Evolutionary conservation across 1,140 invertebrate species (phyloP).

Genomic region (Brachionus angularis): DNA sequence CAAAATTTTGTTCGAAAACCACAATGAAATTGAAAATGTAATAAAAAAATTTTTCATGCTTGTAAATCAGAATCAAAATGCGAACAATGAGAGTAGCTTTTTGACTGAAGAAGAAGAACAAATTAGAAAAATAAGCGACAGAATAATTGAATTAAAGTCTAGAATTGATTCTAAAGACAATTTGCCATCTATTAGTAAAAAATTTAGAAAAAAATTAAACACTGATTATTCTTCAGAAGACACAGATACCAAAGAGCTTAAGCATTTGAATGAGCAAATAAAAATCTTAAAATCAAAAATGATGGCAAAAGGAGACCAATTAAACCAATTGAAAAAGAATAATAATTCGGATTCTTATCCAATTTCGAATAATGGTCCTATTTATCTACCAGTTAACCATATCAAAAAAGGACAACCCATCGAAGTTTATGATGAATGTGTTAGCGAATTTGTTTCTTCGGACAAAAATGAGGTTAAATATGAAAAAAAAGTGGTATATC

Average conservation of each 20-base stretch:
- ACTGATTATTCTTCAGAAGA: background rate
- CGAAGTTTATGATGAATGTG: constrained; percentile 19
- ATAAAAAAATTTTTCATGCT: background rate
- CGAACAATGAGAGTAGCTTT: constrained; percentile 10
- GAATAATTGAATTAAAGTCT: constrained; percentile 5
- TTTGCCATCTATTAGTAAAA: background rate
- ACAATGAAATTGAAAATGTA: background rate
- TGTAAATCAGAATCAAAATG: background rate
- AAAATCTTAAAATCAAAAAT: constrained; percentile 20
- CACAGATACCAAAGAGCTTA: constrained; percentile 25
- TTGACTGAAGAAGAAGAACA: constrained; percentile 36
- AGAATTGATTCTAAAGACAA: constrained; percentile 14
- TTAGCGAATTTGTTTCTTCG: constrained; percentile 17
- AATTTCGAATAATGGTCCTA: background rate
- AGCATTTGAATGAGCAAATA: constrained; percentile 37
- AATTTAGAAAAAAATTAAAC: background rate
- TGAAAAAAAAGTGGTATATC: constrained; percentile 19
- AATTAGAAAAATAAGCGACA: constrained; percentile 36
- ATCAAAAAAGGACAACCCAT: background rate
- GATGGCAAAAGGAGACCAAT: constrained; percentile 39
- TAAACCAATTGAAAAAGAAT: constrained; percentile 36
- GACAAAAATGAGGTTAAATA: constrained; percentile 23
- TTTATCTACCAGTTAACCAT: constrained; percentile 30
- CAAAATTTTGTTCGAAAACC: constrained; percentile 3
- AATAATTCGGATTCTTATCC: background rate